Conservation (phyloP, 53 echinoderm and acorn worm species). For the Luidia sarsii region DNA sequence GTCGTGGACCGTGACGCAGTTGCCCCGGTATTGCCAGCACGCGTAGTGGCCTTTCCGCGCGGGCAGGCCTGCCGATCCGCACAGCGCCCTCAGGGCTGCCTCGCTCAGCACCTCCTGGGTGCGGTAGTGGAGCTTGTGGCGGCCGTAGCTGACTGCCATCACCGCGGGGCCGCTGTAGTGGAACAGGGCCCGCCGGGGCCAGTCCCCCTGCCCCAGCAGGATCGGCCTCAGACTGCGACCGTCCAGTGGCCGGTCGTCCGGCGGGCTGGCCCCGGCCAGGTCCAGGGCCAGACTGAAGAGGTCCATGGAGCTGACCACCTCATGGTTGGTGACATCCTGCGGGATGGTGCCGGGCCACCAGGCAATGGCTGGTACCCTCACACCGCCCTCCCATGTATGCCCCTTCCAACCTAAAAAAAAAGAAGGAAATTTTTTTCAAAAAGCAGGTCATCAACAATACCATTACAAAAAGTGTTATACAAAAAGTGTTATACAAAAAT, state of each 20-base stretch:
- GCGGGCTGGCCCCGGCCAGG: conserved; percentile 66
- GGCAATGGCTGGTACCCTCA: conserved; percentile 87
- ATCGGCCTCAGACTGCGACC: conserved; percentile 67
- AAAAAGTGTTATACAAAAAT: too few species aligned
- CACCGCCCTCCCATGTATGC: conserved; percentile 84
- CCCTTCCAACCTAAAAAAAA: conserved; percentile 69
- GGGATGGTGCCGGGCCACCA: conserved; percentile 82
- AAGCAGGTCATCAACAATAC: too few species aligned
- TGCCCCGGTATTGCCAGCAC: conserved; percentile 44
- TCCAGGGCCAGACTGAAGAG: conserved; percentile 75
- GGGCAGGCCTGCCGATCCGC: conserved; percentile 58
- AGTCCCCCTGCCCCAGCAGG: conserved; percentile 30
- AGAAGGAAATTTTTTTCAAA: too few species aligned
- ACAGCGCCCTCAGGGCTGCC: conserved; percentile 15
- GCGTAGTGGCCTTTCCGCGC: not conserved
- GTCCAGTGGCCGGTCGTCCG: conserved; percentile 73
- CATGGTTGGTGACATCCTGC: conserved; percentile 56
- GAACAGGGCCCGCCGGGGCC: conserved; percentile 60
- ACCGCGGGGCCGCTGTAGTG: conserved; percentile 73
- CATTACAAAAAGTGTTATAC: too few species aligned
- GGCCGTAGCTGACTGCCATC: conserved; percentile 72
- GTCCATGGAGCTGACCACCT: conserved; percentile 85
- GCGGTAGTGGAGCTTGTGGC: conserved; percentile 70
- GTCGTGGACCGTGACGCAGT: conserved; percentile 54
- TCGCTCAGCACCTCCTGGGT: conserved; percentile 39